A percentile compares a stretch with the other conserved stretches of the same genome.
Evolutionary conservation across 2,888 invertebrate species (phyloP).

Genomic region (Epistrophella euchroma): DNA sequence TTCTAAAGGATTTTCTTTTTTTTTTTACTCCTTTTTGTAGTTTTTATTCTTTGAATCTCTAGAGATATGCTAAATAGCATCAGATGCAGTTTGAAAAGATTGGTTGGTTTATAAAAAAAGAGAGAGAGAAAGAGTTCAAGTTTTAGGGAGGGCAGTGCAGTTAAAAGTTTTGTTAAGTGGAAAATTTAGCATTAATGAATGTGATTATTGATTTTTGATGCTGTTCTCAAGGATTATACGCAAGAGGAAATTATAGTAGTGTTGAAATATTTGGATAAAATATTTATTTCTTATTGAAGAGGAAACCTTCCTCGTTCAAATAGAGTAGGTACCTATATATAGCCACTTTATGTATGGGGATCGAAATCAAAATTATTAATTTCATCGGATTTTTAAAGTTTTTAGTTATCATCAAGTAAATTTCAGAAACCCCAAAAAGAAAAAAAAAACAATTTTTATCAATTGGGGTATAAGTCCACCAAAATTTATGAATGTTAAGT

Average conservation of each 20-base stretch:
- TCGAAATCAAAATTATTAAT: too few species aligned
- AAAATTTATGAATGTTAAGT: too few species aligned
- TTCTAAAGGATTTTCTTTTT: conserved; percentile 28
- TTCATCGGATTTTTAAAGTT: too few species aligned
- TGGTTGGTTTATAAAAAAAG: background rate
- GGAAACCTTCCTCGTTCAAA: too few species aligned
- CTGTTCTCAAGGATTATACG: background rate
- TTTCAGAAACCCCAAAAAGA: too few species aligned
- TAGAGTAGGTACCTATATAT: too few species aligned
- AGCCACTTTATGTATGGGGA: too few species aligned
- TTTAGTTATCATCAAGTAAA: too few species aligned
- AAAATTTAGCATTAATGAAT: conserved; percentile 60
- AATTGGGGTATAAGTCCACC: too few species aligned
- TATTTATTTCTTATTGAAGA: too few species aligned
- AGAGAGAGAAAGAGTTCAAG: background rate
- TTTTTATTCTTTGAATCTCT: conserved; percentile 21
- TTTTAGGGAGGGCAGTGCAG: background rate
- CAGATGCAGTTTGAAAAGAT: conserved; percentile 61
- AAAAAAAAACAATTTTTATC: too few species aligned
- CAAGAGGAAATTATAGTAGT: background rate
- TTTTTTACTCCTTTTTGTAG: background rate
- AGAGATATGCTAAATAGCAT: conserved; percentile 56
- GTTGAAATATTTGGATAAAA: background rate
- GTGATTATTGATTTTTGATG: conserved; percentile 58
- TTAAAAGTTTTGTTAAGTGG: conserved; percentile 53